Evolutionary conservation across 2,797 vertebrate genomes (phyloP).

Genomic region (Danio albolineatus): DNA sequence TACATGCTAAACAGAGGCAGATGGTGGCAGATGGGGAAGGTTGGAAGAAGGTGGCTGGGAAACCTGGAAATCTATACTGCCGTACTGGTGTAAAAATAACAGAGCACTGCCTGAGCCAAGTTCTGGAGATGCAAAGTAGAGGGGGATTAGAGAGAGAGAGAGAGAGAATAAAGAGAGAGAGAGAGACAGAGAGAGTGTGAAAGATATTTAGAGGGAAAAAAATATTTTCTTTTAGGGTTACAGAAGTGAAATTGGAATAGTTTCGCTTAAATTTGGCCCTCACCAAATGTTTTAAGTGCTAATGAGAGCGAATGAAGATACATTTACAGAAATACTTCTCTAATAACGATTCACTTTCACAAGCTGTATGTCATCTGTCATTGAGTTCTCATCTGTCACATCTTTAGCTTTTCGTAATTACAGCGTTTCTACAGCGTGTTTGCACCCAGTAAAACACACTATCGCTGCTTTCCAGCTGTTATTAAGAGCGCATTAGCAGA

Average conservation of each 20-base stretch:
- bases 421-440: constrained; percentile 52
- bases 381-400: constrained; percentile 39
- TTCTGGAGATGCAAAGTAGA: constrained; percentile 89
- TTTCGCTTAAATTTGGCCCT: constrained; percentile 54
- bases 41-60: constrained; percentile 98
- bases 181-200: constrained; percentile 64
- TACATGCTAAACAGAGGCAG: constrained; percentile 99
- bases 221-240: constrained; percentile 72
- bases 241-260: constrained; percentile 68
- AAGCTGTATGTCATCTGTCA: constrained; percentile 39
- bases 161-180: constrained; percentile 34
- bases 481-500: constrained; percentile 17
- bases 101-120: constrained; percentile 90
- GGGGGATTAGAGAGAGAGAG: constrained; percentile 75
- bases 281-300: constrained; percentile 61
- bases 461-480: constrained; percentile 56
- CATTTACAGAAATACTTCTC: constrained; percentile 48
- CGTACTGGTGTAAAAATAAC: constrained; percentile 98
- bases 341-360: constrained; percentile 31
- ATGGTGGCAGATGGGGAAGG: constrained; percentile 99
- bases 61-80: constrained; percentile 97
- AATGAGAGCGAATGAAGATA: constrained; percentile 64
- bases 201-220: constrained; percentile 68
- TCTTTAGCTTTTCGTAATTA: constrained; percentile 28
- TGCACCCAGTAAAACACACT: constrained; percentile 54